A percentile compares a stretch with the other conserved stretches of the same genome.
These are phyloP conservation scores for Microplitis manilae DNA, from an alignment of 2,888 invertebrate genomes.

Conservation along the genomic window DNA sequence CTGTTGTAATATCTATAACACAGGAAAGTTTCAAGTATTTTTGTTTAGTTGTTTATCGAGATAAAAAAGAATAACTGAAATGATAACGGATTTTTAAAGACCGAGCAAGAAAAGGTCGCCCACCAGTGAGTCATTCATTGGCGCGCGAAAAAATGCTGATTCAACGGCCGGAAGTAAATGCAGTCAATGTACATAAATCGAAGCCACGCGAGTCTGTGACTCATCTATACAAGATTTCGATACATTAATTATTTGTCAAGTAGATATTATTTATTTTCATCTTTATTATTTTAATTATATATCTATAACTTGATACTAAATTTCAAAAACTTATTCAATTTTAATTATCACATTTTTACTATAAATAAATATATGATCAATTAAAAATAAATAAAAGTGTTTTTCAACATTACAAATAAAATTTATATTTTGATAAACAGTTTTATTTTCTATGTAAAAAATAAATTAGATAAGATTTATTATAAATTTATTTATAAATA, in stretches of 20 bases:
- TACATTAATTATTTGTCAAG: not conserved
- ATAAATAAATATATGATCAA: too few species aligned
- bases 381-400: too few species aligned
- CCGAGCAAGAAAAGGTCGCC: slow-evolving; percentile 26
- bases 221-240: slow-evolving; percentile 9
- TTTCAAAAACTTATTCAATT: too few species aligned
- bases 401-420: too few species aligned
- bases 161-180: slow-evolving; percentile 62
- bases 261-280: not conserved
- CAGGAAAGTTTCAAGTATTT: too few species aligned
- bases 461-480: slow-evolving; percentile 6
- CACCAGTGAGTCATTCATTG: slow-evolving; percentile 38
- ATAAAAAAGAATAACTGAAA: not conserved
- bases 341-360: too few species aligned
- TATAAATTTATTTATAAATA: not conserved
- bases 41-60: not conserved
- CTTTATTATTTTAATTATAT: not conserved
- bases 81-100: not conserved
- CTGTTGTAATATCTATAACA: too few species aligned
- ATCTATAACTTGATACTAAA: too few species aligned
- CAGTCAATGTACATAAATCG: slow-evolving; percentile 52
- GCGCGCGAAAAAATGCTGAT: slow-evolving; percentile 55
- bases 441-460: not conserved
- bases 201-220: slow-evolving; percentile 48
- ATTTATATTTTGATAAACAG: too few species aligned